Evolutionary conservation across 2,113 vertebrate species (phyloP).

Genomic region (Chloropsis cyanopogon): DNA sequence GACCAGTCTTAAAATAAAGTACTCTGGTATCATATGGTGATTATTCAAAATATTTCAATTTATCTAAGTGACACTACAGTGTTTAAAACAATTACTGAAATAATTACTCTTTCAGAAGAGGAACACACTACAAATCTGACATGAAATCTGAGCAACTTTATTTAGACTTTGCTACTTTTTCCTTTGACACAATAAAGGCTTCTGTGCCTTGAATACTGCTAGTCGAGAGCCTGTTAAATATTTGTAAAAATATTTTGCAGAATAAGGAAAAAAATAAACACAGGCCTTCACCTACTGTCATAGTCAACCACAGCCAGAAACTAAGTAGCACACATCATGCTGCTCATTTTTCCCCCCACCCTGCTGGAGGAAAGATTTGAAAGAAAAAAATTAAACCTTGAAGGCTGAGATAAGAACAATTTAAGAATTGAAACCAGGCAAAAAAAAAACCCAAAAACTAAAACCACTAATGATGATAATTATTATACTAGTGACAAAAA

Average conservation of each 20-base stretch:
- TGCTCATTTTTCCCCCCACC: not conserved
- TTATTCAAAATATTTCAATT: slow-evolving; percentile 18
- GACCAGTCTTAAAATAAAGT: not conserved
- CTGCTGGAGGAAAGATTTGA: fast-evolving
- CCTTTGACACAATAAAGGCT: not conserved
- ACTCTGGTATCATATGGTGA: not conserved
- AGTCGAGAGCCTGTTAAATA: not conserved
- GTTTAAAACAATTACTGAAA: not conserved
- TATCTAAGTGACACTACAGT: not conserved
- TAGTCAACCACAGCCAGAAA: not conserved
- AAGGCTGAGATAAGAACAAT: not conserved
- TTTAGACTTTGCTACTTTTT: not conserved
- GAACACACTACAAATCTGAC: not conserved
- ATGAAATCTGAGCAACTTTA: not conserved
- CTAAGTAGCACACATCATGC: not conserved
- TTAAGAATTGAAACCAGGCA: not conserved
- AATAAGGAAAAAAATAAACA: not conserved
- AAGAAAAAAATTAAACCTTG: not conserved
- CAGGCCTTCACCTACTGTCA: not conserved
- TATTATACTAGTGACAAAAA: not conserved
- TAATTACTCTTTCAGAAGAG: not conserved
- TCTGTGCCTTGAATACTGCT: not conserved
- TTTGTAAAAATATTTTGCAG: not conserved
- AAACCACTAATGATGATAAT: fast-evolving
- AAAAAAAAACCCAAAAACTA: not conserved